Evolutionary conservation across 1,140 invertebrate species (phyloP), one percentile per base, ranked within the genome.

Genomic region (Lerema accius): DNA sequence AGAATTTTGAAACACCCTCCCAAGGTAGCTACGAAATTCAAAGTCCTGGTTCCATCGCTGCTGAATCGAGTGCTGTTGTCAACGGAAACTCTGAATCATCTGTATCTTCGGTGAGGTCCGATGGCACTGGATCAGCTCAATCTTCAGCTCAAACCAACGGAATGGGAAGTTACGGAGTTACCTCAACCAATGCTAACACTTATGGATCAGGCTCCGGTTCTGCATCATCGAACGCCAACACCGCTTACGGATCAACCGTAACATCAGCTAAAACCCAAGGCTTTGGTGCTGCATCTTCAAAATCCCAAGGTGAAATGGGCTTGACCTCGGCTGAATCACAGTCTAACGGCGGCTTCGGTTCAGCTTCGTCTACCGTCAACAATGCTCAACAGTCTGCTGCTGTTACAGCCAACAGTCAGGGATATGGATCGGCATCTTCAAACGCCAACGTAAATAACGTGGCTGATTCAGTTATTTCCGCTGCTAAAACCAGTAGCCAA

Each of bases 111-210:
- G 79, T 73, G 11, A 70, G 37, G 26, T 73, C 67, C 10, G 73
- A 82, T 17, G 86, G 84, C 6, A 62, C 74, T 53, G 84, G 84
- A 5, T 65, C 60, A 0, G 84, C 82, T 26, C 49, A 78, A 35
- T 86, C 84, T 17, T 74, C 72, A 4, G 79, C 82, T 53, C 74
- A 77, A 23, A 82, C 73, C 0, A 71, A 80, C 23, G 84, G 80
- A 4, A 35, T 72, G 43, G 81, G 76, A 39, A 72, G 49, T 39
- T 82, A 73, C 23, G 82, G 73, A 19, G 19, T 73, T 6, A 84
- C 82, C 3, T 67, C 77, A 5, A 75, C 83, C n/a, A 83, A 84
- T 23, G 79, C 82, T 11, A 82, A 86, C 49, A 77, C 78, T 19
- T 69, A 56, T 32, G 80, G 78, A 23, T 55, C 60, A 10, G 71